A percentile compares a stretch with the other conserved stretches of the same genome.
These are phyloP conservation scores for Sorex fumeus DNA, from an alignment of 2,113 vertebrate species.

Conservation along the genomic window DNA sequence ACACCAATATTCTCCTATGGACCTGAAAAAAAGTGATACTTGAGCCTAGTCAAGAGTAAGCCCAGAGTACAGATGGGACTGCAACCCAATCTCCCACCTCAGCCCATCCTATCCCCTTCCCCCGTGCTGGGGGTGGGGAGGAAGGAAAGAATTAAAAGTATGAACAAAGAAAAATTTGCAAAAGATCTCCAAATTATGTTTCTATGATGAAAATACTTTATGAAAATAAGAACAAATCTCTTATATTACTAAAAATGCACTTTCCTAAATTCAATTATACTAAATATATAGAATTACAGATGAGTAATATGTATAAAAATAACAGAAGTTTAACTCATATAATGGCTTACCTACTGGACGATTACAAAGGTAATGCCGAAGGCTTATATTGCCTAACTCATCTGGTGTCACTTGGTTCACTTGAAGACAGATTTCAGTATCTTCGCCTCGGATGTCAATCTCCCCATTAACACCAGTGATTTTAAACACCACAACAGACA, in stretches of 20 bases:
- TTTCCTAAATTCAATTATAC: conserved; percentile 62
- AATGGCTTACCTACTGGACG: conserved; percentile 93
- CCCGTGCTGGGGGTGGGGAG: background rate
- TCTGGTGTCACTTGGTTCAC: conserved; percentile 93
- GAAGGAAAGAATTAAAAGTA: background rate
- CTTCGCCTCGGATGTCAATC: conserved; percentile 95
- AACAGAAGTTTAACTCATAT: conserved; percentile 15
- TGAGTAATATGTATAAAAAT: background rate
- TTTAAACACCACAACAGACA: conserved; percentile 97
- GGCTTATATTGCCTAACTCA: conserved; percentile 96
- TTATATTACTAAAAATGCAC: conserved; percentile 15
- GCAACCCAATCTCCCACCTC: no score
- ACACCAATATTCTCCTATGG: no score
- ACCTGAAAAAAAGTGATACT: no score
- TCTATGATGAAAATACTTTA: conserved; percentile 20
- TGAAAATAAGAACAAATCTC: conserved; percentile 42
- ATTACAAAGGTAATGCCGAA: conserved; percentile 96
- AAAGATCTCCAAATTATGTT: background rate
- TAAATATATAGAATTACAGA: background rate
- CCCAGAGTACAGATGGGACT: no score
- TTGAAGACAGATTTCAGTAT: conserved; percentile 94
- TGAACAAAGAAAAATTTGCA: background rate
- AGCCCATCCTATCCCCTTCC: no score
- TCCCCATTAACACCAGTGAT: conserved; percentile 94
- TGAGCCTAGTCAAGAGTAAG: no score